Percentiles rank a stretch among this genome's conserved stretches.
These are phyloP conservation scores for Cartodere bifasciata DNA, from an alignment of 2,888 invertebrate genomes.

Conservation along the genomic window DNA sequence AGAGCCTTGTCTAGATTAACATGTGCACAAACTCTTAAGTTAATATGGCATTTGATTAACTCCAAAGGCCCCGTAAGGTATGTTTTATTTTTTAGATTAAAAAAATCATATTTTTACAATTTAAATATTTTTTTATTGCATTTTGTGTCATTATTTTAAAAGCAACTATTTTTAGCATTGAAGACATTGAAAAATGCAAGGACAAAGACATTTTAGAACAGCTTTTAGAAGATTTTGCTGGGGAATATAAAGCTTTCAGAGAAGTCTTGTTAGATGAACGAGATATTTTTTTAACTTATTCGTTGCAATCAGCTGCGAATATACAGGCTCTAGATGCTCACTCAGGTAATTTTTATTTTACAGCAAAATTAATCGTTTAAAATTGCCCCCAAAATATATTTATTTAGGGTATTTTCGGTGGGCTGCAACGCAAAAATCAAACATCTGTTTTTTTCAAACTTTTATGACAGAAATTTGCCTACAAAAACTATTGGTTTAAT, in stretches of 20 bases:
- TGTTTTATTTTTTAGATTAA: no score
- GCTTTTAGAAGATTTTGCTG: constrained; percentile 84
- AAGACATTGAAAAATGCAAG: constrained; percentile 92
- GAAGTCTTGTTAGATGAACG: constrained; percentile 89
- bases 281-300: constrained; percentile 82
- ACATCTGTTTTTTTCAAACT: no score
- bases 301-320: constrained; percentile 69
- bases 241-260: constrained; percentile 82
- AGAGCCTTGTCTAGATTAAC: constrained; percentile 77
- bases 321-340: no score
- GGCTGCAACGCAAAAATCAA: no score
- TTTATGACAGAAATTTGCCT: no score
- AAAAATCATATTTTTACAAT: no score
- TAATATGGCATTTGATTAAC: constrained; percentile 76
- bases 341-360: no score
- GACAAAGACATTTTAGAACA: constrained; percentile 82
- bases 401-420: no score
- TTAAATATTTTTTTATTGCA: no score
- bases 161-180: constrained; percentile 46
- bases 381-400: no score
- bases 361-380: no score
- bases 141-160: constrained; percentile 1
- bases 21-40: constrained; percentile 77
- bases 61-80: constrained; percentile 71
- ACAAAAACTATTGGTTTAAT: no score